These are phyloP conservation scores for Plusia festucae DNA, from an alignment of 2,888 invertebrate species.

Conservation along the genomic window DNA sequence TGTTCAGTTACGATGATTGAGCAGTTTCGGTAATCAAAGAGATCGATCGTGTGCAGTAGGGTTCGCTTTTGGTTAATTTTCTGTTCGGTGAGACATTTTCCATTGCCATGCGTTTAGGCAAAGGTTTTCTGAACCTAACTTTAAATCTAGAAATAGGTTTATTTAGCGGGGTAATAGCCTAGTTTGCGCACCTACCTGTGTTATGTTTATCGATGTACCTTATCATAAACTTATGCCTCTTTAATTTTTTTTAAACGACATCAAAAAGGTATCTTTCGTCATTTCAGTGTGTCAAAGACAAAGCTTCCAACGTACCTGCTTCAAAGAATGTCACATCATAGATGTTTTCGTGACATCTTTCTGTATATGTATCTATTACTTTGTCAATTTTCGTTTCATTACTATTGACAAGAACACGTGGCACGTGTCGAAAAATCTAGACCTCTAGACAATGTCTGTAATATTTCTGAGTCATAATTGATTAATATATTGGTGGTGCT, in stretches of 20 bases:
- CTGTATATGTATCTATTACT: constrained; percentile 22
- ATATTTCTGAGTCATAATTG: constrained; percentile 17
- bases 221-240: neutral
- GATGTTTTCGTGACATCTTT: constrained; percentile 32
- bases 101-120: constrained; percentile 37
- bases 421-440: constrained; percentile 34
- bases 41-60: constrained; percentile 67
- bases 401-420: constrained; percentile 13
- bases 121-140: constrained; percentile 15
- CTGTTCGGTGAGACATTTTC: constrained; percentile 55
- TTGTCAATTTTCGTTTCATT: constrained; percentile 15
- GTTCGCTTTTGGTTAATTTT: constrained; percentile 49
- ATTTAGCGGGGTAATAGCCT: neutral
- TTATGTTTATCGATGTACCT: neutral
- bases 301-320: constrained; percentile 22
- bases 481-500: constrained; percentile 22
- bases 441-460: constrained; percentile 21
- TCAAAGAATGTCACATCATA: constrained; percentile 32
- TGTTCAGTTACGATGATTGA: constrained; percentile 74
- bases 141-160: constrained; percentile 9
- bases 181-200: neutral
- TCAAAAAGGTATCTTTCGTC: constrained; percentile 15
- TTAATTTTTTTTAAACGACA: constrained; percentile 13
- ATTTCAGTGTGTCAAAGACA: constrained; percentile 30
- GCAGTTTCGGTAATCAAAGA: constrained; percentile 68